These are phyloP conservation scores for Erynnis tages DNA, from an alignment of 2,888 invertebrate genomes.

Conservation along the genomic window DNA sequence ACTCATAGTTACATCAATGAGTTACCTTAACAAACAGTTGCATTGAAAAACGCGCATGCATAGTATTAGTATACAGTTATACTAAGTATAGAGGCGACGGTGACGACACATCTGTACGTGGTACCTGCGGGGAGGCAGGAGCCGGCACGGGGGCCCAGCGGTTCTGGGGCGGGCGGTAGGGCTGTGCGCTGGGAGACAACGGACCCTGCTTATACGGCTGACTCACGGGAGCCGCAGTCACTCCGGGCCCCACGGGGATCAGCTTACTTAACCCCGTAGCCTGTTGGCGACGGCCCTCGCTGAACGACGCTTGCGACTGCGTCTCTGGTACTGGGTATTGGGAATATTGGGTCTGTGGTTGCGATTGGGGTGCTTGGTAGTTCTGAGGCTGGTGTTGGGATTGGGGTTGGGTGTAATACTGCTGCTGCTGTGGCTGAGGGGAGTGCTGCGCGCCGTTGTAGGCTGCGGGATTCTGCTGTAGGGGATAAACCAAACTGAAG, in stretches of 20 bases:
- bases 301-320: conserved; percentile 53
- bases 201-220: conserved; percentile 59
- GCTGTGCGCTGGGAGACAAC: conserved; percentile 62
- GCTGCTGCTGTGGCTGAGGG: conserved; percentile 42
- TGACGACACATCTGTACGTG: conserved; percentile 29
- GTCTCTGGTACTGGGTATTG: conserved; percentile 34
- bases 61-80: conserved; percentile 2
- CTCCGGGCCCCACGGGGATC: conserved; percentile 69
- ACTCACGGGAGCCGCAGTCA: conserved; percentile 47
- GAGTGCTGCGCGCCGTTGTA: conserved; percentile 49
- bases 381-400: conserved; percentile 35
- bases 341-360: conserved; percentile 36
- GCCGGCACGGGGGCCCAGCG: conserved; percentile 77
- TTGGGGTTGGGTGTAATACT: conserved; percentile 29
- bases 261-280: conserved; percentile 71
- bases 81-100: conserved; percentile 3
- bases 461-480: conserved; percentile 71
- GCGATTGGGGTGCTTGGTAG: conserved; percentile 27
- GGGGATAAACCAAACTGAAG: conserved; percentile 39
- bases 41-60: conserved; percentile 13
- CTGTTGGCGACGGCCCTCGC: conserved; percentile 67
- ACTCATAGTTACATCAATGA: too few relatives aligned
- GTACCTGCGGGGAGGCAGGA: conserved; percentile 76
- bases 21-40: too few relatives aligned
- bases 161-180: conserved; percentile 63